Base-by-base conservation (phyloP, 2,797 vertebrate species). In the Notolabrus celidotus region DNA sequence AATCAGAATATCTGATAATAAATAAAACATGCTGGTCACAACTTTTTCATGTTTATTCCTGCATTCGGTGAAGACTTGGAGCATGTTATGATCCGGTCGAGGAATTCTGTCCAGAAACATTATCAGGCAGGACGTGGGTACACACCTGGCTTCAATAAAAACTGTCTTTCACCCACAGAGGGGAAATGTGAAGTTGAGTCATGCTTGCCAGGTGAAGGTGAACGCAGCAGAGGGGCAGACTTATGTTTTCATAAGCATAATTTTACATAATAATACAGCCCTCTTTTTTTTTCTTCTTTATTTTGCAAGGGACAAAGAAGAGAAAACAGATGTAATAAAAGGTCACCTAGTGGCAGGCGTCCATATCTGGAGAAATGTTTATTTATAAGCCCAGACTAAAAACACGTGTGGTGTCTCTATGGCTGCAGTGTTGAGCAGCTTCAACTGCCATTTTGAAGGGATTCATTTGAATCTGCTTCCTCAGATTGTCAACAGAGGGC, bases 161-260 rank as follows among this genome's bases (percentile, higher is more conserved):
- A 42, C 67, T 74, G 88, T 75, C 86, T 87, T 84, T 90, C 87
- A 87, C 82, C 78, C 73, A 76, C 82, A 59, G 47, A 54, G 81
- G 81, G 75, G 85, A 89, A 92, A 93, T 77, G 74, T 80, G 87
- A 88, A 89, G 91, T 92, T 92, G 85, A 93, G 86, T 93, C 93
- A 88, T 91, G 85, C 86, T 92, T 79, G 73, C 90, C 91, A 94
- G 92, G 92, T 94, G 94, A 95, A 94, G 92, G 93, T 94, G 89
- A 93, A 88, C 53, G 61, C 84, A 86, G 79, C 81, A 90, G 84
- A 82, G 87, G 85, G 89, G 82, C 86, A 91, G 83, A 83, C 87
- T 87, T 89, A 61, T 94, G 93, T 95, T 94, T 95, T 95, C 91
- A 92, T 93, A 93, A 93, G 94, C 92, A 95, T 95, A 95, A 93